Evolutionary conservation across 2,113 vertebrate genomes (phyloP), one percentile per base, ranked within the genome.

Genomic region (Trachemys scripta): DNA sequence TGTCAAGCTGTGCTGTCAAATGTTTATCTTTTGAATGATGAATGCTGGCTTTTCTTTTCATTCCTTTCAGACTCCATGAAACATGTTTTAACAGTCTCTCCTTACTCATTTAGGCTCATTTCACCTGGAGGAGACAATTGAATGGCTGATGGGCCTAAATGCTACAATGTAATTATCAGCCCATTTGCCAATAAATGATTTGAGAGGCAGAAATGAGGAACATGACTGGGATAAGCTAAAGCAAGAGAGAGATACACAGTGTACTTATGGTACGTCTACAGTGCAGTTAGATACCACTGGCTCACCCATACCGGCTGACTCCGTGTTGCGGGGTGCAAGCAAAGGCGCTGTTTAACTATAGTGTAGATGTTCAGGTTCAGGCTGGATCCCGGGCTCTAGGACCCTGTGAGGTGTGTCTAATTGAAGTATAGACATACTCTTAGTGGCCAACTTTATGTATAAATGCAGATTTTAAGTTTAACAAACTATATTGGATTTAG

Each of bases 1-100:
- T 98, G 98, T 97, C 98, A 98, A 98, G 98, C 97, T 98, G 98
- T 98, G 98, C 96, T 98, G 97, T 98, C 98, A 98, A 98, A 98
- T 98, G 98, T 98, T 97, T 98, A 95, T 98, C 97, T 98, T 96
- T 85, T 96, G 98, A 98, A 96, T 98, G 98, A 98, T 96, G 97
- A 97, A 96, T 38, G 92, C 96, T 96, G 96, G 95, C 95, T 95
- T 96, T 82, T 87, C 87, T 94, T 95, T 90, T 85, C 76, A 6
- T 85, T 88, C 59, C 80, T 94, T 83, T 92, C 95, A 93, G 92
- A 13, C 86, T 89, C 89, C 1, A 1, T 6, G 13, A 49, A 95
- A 65, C 87, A 93, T 92, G 96, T 88, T 84, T 51, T 82, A 96
- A 42, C 88, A 85, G 85, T 24, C 31, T 86, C 42, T 75, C 87